Conservation (phyloP, 2,888 invertebrate genomes). For the Petrolisthes cinctipes region DNA sequence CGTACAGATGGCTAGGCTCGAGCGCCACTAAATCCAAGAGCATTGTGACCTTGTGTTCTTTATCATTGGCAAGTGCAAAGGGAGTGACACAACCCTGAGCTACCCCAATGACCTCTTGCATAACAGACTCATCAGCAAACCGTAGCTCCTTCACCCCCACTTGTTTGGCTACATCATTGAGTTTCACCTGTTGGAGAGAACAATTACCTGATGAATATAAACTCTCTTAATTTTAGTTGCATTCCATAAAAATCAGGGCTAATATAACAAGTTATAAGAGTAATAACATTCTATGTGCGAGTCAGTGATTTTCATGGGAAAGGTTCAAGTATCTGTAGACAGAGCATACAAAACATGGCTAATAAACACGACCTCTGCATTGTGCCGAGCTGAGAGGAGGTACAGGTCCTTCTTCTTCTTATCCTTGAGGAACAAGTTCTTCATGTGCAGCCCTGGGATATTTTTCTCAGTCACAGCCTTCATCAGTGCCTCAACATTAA, state of each 20-base stretch:
- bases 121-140: conserved; percentile 68
- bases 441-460: conserved; percentile 68
- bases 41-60: conserved; percentile 67
- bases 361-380: conserved; percentile 66
- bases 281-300: neutral
- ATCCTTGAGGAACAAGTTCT: conserved; percentile 70
- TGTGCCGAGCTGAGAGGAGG: conserved; percentile 69
- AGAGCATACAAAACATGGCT: neutral
- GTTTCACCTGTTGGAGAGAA: conserved; percentile 66
- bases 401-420: conserved; percentile 69
- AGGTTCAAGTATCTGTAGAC: too few relatives aligned
- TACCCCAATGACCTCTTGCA: conserved; percentile 69
- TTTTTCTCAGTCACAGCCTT: conserved; percentile 67
- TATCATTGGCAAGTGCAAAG: conserved; percentile 70
- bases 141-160: conserved; percentile 69
- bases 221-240: neutral
- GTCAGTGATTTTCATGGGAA: too few relatives aligned
- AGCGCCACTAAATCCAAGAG: conserved; percentile 67
- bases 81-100: conserved; percentile 69
- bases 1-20: conserved; percentile 65
- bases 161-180: conserved; percentile 68
- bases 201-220: neutral
- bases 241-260: too few relatives aligned
- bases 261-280: neutral
- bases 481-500: conserved; percentile 70